These are phyloP conservation scores for Hypanus sabinus DNA, from an alignment of 2,113 vertebrate species.

Conservation along the genomic window DNA sequence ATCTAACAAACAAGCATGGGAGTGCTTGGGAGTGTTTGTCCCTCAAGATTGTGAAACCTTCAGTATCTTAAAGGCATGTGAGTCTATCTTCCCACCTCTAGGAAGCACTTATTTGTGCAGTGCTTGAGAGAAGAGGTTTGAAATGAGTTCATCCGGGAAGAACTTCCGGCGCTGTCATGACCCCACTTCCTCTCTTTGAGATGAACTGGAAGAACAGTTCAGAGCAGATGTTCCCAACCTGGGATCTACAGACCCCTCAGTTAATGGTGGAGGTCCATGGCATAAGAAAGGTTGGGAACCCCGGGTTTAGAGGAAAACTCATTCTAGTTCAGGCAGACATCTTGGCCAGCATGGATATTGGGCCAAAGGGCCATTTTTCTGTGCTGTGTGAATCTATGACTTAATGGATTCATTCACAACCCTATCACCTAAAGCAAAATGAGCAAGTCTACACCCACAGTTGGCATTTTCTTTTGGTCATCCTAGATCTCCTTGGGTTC, in stretches of 20 bases:
- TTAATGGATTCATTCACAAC: not conserved
- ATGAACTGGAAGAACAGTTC: not conserved
- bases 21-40: conserved; percentile 4
- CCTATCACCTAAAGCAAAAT: not conserved
- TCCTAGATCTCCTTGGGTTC: not conserved
- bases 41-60: not conserved
- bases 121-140: not conserved
- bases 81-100: not conserved
- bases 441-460: not conserved
- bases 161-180: not conserved
- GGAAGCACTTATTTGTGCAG: not conserved
- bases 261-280: too few species aligned
- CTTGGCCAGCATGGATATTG: too few species aligned
- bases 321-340: too few species aligned
- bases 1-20: conserved; percentile 40
- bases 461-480: not conserved
- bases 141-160: not conserved
- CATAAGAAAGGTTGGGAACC: too few species aligned
- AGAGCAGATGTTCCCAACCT: not conserved
- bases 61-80: not conserved
- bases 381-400: too few species aligned
- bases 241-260: too few species aligned
- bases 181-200: not conserved
- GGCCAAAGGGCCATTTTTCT: too few species aligned
- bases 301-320: not conserved